Evolutionary conservation across 1,140 invertebrate genomes (phyloP), one percentile per base, ranked within the genome.

Genomic region (Atopsyche davidsoni): DNA sequence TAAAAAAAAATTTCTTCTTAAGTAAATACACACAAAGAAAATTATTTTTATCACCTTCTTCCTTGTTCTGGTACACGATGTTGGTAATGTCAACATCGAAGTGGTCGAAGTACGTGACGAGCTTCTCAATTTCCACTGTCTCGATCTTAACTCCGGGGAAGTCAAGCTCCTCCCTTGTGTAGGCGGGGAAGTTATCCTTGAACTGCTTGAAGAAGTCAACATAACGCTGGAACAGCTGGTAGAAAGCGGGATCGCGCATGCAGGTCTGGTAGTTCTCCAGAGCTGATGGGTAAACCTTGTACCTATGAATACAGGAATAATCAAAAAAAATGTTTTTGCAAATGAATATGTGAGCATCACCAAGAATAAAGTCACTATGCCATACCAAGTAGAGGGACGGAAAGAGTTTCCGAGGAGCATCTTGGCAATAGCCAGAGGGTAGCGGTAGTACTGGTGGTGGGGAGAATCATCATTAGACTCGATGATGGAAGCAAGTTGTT

Each of bases 241-340:
- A 85, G 69, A 82, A 82, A 2, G 75, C 73, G 3, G 82, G 82
- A 52, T 86, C 83, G 17, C 83, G 75, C 6, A 82, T 50, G 1
- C 76, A 70, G 10, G 81, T 82, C 38, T 72, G 65, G 53, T 69
- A 77, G 22, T 74, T 64, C 58, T 81, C 75, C 32, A 82, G 63
- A 2, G 65, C 68, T 7, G 70, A 73, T 7, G 79, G 78, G 7
- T 73, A 58, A 0, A 70, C 60, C 31, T 66, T 59, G 2, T 71
- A 50, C 40, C 57, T 59, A 25, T 2, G 36, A 43, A 17, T 25
- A 46, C 43, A 24, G 38, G 13, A 22, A 28, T 28, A 7, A 28
- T 28, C n/a, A 28, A 28, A 7, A 6, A 7, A 6, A 28, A 28
- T 28, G 25, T 28, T 28, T 28, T 28, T 28, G 25, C n/a, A 28